phyloP scores from a whole-genome alignment of 2,113 vertebrate genomes.

The Thinocorus orbignyianus region DNA sequence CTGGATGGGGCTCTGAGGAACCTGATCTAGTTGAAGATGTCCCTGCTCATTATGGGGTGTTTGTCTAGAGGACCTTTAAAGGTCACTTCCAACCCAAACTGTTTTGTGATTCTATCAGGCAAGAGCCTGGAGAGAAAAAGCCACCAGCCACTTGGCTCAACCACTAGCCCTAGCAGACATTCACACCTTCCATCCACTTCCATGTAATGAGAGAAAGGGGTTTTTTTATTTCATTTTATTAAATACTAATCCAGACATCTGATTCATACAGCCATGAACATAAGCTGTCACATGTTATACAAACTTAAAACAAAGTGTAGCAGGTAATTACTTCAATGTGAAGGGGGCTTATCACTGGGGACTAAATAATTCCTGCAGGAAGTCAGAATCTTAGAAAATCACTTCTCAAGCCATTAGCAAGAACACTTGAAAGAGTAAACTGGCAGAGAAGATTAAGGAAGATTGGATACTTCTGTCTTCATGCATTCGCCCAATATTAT shows the following conservation, averaged over 20 bases:
- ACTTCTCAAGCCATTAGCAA: neutral
- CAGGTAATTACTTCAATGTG: neutral
- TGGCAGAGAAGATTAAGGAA: neutral
- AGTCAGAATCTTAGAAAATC: neutral
- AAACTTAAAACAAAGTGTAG: neutral
- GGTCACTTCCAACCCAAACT: neutral
- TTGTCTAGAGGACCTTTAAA: too few species aligned
- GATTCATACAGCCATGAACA: neutral
- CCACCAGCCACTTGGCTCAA: neutral
- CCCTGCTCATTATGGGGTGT: too few species aligned
- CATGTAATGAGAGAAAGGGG: neutral
- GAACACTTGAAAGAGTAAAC: neutral
- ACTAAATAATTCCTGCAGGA: neutral
- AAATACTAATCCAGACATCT: neutral
- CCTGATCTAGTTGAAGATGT: neutral
- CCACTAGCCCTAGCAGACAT: neutral
- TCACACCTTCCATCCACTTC: neutral
- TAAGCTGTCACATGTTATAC: neutral
- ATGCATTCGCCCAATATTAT: neutral
- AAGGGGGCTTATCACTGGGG: neutral
- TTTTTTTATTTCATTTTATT: neutral
- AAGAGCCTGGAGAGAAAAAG: neutral
- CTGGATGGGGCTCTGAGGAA: neutral
- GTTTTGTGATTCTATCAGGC: neutral
- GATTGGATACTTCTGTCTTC: neutral